Evolutionary conservation across 2,888 invertebrate species (phyloP).

Genomic region (Pristionchus exspectatus): DNA sequence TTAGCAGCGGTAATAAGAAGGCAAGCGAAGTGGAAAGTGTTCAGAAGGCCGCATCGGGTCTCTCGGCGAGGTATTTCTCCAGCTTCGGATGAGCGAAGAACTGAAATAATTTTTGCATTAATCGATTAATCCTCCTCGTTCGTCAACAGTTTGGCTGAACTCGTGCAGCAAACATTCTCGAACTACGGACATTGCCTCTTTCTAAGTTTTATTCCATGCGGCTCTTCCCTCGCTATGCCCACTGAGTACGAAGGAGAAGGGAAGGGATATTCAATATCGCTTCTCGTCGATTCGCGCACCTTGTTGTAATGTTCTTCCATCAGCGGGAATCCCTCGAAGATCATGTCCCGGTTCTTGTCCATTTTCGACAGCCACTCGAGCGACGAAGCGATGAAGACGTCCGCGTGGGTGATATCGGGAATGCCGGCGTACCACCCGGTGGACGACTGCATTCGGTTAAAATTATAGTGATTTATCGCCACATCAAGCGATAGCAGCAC

Average conservation of each 20-base stretch:
- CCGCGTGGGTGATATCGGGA: not conserved
- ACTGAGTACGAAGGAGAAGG: not conserved
- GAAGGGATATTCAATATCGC: not conserved
- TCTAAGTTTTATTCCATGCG: not conserved
- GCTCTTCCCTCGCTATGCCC: not conserved
- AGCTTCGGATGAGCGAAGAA: conserved; percentile 44
- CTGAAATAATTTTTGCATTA: not conserved
- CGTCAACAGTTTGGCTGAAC: too few species aligned
- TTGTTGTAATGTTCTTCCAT: not conserved
- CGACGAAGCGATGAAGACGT: not conserved
- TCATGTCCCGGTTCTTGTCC: not conserved
- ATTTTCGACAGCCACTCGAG: not conserved
- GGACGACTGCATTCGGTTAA: not conserved
- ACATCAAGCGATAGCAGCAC: too few species aligned
- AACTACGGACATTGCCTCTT: not conserved
- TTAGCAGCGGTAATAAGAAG: not conserved
- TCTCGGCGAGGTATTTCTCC: conserved; percentile 16
- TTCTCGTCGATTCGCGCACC: not conserved
- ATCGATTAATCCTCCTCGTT: too few species aligned
- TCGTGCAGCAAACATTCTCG: not conserved
- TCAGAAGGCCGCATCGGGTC: conserved; percentile 5
- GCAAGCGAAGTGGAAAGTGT: not conserved
- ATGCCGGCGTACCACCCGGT: not conserved
- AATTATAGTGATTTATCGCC: not conserved
- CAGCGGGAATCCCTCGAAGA: conserved; percentile 24